Percentiles rank a stretch among this genome's conserved stretches.
phyloP scores from a whole-genome alignment of 2,797 vertebrate genomes.

The Pterois miles region DNA sequence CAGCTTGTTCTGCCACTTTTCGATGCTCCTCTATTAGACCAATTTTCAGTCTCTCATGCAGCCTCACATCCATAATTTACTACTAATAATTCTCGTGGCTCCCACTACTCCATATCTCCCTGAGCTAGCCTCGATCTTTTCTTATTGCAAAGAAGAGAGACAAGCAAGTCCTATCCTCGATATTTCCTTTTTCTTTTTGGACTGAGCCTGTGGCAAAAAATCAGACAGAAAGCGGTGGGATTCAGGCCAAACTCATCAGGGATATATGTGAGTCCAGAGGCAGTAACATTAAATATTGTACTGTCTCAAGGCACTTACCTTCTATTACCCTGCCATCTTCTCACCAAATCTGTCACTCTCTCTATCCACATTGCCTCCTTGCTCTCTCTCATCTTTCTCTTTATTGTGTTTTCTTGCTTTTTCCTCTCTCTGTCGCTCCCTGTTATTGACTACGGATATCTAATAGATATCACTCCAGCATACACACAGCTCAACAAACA shows the following conservation, averaged over 20 bases:
- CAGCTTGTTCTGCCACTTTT: conserved; percentile 24
- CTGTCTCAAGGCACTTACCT: conserved; percentile 52
- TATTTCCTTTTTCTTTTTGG: conserved; percentile 14
- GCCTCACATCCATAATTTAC: conserved; percentile 64
- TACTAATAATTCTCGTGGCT: conserved; percentile 47
- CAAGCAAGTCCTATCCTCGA: conserved; percentile 15
- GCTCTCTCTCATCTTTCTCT: not conserved
- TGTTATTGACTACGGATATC: conserved; percentile 5
- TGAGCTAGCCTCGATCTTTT: conserved; percentile 39
- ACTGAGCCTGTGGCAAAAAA: conserved; percentile 29
- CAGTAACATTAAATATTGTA: conserved; percentile 49
- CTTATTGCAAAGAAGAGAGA: conserved; percentile 39
- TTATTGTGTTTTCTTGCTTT: not conserved
- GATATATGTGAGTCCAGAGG: conserved; percentile 55
- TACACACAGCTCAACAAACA: not conserved
- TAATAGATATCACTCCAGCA: not conserved
- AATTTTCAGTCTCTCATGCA: conserved; percentile 44
- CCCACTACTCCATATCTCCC: conserved; percentile 28
- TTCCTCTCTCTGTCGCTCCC: not conserved
- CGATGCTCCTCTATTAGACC: conserved; percentile 33
- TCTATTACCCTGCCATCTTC: conserved; percentile 34
- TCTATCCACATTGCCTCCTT: not conserved
- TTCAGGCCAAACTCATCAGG: conserved; percentile 62
- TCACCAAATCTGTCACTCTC: conserved; percentile 31
- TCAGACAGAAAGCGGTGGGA: conserved; percentile 27